These are phyloP conservation scores for Sceloporus undulatus DNA, from an alignment of 2,113 vertebrate species.

Conservation along the genomic window DNA sequence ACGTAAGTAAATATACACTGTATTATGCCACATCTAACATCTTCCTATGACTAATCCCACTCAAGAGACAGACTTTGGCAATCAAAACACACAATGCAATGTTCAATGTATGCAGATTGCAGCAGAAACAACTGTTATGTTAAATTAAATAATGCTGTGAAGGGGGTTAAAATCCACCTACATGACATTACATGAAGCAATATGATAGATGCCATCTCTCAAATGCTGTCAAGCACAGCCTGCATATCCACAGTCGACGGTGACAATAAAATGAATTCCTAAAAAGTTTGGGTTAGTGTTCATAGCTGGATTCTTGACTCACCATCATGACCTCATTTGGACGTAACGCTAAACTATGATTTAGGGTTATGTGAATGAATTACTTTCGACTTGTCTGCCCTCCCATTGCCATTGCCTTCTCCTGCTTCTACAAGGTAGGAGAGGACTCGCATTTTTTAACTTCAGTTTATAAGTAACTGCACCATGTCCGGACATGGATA, in stretches of 20 bases:
- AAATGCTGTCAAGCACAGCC: neutral
- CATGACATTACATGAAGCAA: neutral
- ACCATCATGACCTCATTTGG: neutral
- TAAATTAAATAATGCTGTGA: neutral
- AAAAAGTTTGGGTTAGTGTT: neutral
- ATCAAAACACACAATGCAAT: conserved; percentile 8
- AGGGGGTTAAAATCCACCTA: neutral
- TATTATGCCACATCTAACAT: neutral
- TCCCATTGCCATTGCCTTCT: neutral
- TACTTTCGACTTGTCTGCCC: no score
- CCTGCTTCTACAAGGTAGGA: neutral
- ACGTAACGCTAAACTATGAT: neutral
- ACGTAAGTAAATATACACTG: neutral
- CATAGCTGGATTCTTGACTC: neutral
- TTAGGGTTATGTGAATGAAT: neutral
- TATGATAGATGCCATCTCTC: neutral
- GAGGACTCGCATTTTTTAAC: neutral
- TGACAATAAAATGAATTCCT: neutral
- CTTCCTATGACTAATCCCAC: neutral
- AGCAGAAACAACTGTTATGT: neutral
- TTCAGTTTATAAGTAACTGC: neutral
- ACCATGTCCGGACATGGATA: neutral
- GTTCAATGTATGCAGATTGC: neutral
- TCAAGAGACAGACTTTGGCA: neutral
- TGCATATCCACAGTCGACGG: neutral